Evolutionary conservation across 2,888 invertebrate genomes (phyloP).

Genomic region (Catocala sponsa): DNA sequence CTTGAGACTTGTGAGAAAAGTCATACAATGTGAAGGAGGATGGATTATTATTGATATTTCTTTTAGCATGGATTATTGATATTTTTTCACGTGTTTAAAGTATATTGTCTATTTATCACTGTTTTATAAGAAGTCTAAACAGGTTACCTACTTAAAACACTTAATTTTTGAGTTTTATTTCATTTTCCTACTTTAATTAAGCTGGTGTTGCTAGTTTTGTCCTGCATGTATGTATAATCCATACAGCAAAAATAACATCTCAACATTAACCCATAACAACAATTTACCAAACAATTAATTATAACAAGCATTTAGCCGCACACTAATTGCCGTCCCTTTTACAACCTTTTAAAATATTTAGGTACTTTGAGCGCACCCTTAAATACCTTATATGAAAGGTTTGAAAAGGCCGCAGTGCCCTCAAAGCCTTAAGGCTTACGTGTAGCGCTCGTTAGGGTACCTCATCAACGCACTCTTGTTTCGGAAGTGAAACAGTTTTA

Average conservation of each 20-base stretch:
- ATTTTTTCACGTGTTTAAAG: no score
- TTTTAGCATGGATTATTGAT: no score
- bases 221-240: no score
- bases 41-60: no score
- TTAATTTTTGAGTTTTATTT: no score
- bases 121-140: no score
- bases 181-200: no score
- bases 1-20: no score
- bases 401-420: constrained; percentile 15
- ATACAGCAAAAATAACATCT: background rate
- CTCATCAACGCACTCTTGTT: constrained; percentile 52
- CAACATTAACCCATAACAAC: background rate
- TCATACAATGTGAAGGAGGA: no score
- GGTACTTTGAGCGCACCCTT: constrained; percentile 7
- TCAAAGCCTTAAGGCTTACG: constrained; percentile 17
- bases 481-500: constrained; percentile 10
- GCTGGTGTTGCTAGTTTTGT: no score
- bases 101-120: no score
- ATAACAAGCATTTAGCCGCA: constrained; percentile 8
- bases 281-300: constrained; percentile 12
- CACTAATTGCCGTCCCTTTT: constrained; percentile 13
- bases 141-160: no score
- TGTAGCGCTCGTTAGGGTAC: constrained; percentile 34
- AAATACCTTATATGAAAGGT: constrained; percentile 24
- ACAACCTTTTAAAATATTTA: constrained; percentile 24